phyloP scores from a whole-genome alignment of 2,113 vertebrate species.

The Pterocles orientalis region DNA sequence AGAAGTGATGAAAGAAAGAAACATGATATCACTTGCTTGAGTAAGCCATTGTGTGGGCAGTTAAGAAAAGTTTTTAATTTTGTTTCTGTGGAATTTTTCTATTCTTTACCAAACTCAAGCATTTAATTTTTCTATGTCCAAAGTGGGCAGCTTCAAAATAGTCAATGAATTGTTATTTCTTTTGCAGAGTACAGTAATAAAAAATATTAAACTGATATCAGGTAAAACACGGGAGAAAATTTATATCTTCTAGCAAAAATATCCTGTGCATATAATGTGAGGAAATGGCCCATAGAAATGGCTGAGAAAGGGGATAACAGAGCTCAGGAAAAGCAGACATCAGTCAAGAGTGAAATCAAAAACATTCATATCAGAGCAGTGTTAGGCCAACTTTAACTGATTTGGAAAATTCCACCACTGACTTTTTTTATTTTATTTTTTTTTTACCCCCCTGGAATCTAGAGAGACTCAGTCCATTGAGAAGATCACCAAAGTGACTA shows the following conservation, averaged over 20 bases:
- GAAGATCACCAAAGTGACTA: background rate
- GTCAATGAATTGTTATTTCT: constrained; percentile 7
- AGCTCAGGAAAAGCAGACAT: background rate
- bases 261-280: background rate
- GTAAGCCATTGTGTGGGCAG: constrained; percentile 26
- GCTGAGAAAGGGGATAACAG: background rate
- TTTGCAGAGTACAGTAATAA: background rate
- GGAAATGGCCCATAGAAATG: background rate
- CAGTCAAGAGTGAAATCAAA: background rate
- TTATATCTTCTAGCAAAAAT: background rate
- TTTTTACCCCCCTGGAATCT: background rate
- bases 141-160: constrained; percentile 25
- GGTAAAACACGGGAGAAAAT: background rate
- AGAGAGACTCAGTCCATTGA: background rate
- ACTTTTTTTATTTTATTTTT: background rate
- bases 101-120: background rate
- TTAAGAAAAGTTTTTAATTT: constrained; percentile 48
- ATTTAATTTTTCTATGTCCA: constrained; percentile 1
- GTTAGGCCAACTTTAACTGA: background rate
- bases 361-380: background rate
- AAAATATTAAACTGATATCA: background rate
- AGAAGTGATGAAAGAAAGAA: constrained; percentile 39
- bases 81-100: constrained; percentile 7
- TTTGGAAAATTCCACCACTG: background rate
- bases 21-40: background rate